Evolutionary conservation across 2,113 vertebrate genomes (phyloP), one percentile per base, ranked within the genome.

Genomic region (Ascaphus truei): DNA sequence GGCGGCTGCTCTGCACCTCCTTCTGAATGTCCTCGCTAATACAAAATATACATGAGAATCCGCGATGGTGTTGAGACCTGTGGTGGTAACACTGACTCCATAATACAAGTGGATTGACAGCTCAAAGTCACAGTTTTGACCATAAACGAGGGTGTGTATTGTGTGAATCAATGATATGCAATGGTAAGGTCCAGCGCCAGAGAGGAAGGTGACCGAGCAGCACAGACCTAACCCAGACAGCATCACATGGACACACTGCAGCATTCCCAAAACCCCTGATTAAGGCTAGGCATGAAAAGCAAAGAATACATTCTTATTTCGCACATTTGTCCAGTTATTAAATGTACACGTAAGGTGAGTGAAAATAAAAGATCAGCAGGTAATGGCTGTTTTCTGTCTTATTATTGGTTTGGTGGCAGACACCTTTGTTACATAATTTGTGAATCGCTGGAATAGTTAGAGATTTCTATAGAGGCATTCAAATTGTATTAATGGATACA

Each of bases 271-370:
- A 1, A 9, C 37, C 8, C 26, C 25, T 2, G 31, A 62, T 16
- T 13, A 27, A 7, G 10, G 1, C 6, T n/a, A 15, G 30, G 23
- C n/a, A 22, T 53, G 48, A 71, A 79, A 72, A 71, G 53, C 27
- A 53, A n/a, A 52, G 59, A 73, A 27, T 23, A 55, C 66, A 59
- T n/a, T n/a, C n/a, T n/a, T n/a, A n/a, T n/a, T n/a, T n/a, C n/a
- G n/a, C n/a, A n/a, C n/a, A n/a, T n/a, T n/a, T n/a, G n/a, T n/a
- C n/a, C n/a, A n/a, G n/a, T n/a, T n/a, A n/a, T n/a, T n/a, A n/a
- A n/a, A n/a, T n/a, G n/a, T n/a, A n/a, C n/a, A n/a, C n/a, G n/a
- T n/a, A n/a, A n/a, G n/a, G n/a, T n/a, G n/a, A n/a, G n/a, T n/a
- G n/a, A n/a, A n/a, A n/a, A n/a, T n/a, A n/a, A n/a, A n/a, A n/a